These are phyloP conservation scores for Acleris cristana DNA, from an alignment of 2,888 invertebrate species.

Conservation along the genomic window DNA sequence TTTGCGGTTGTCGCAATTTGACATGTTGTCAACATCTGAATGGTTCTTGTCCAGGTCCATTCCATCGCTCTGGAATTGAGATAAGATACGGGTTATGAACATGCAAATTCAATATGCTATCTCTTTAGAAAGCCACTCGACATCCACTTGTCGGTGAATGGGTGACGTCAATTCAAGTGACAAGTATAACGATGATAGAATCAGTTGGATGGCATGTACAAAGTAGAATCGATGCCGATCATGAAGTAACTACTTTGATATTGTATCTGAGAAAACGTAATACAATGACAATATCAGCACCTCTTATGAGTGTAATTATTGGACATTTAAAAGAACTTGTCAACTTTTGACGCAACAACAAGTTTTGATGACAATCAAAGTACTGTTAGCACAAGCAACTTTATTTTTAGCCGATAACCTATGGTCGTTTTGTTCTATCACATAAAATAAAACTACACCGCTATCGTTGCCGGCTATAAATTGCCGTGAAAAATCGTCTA, in stretches of 20 bases:
- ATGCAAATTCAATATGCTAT: background rate
- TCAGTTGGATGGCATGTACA: background rate
- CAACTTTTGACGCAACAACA: no score
- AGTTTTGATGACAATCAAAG: no score
- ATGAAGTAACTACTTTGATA: background rate
- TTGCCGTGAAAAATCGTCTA: no score
- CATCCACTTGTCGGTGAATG: background rate
- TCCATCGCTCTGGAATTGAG: constrained; percentile 83
- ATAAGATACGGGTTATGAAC: constrained; percentile 15
- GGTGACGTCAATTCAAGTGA: constrained; percentile 2
- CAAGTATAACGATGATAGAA: background rate
- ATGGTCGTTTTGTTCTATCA: no score
- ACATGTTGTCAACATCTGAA: constrained; percentile 80
- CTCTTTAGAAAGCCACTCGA: constrained; percentile 4
- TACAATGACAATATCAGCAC: no score
- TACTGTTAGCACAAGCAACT: no score
- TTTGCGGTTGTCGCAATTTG: constrained; percentile 77
- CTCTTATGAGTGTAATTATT: no score
- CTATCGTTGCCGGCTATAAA: no score
- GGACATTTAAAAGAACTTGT: no score
- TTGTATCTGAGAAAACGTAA: no score
- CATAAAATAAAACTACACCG: no score
- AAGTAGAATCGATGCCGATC: background rate
- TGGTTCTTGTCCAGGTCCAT: constrained; percentile 82
- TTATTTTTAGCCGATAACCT: no score